Conservation (phyloP, 1,140 invertebrate genomes). For the Trachymyrmex septentrionalis region DNA sequence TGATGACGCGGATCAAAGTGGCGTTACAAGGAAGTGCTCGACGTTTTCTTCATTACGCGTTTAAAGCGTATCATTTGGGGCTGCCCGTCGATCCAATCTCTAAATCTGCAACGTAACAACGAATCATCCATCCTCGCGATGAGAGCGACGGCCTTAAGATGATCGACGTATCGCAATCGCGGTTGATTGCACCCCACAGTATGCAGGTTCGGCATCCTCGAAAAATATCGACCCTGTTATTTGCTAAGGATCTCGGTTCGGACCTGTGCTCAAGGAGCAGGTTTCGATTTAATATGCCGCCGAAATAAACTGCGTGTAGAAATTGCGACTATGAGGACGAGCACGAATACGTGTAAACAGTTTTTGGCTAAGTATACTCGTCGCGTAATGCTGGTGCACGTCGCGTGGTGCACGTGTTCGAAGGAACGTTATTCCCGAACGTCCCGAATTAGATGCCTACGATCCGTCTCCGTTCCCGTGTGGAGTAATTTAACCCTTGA, state of each 20-base stretch:
- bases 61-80: constrained; percentile 59
- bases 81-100: constrained; percentile 23
- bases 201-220: constrained; percentile 16
- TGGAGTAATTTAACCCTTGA: constrained; percentile 44
- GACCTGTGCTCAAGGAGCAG: not conserved
- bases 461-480: constrained; percentile 34
- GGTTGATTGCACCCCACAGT: constrained; percentile 52
- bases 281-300: not conserved
- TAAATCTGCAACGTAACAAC: constrained; percentile 56
- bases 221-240: constrained; percentile 60
- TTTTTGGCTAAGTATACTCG: constrained; percentile 55
- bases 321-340: constrained; percentile 1
- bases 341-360: not conserved
- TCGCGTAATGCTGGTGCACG: constrained; percentile 32
- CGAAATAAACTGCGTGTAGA: constrained; percentile 31
- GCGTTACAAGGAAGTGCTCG: constrained; percentile 15
- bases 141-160: constrained; percentile 31
- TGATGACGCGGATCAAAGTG: constrained; percentile 1
- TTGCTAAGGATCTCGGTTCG: constrained; percentile 37
- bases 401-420: constrained; percentile 63
- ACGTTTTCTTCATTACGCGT: constrained; percentile 46
- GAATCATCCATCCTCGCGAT: constrained; percentile 54
- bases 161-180: constrained; percentile 62
- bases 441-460: constrained; percentile 62
- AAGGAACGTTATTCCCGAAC: constrained; percentile 64